A percentile compares a stretch with the other conserved stretches of the same genome.
phyloP scores from a whole-genome alignment of 2,797 vertebrate genomes.

The Eutrigla gurnardus region DNA sequence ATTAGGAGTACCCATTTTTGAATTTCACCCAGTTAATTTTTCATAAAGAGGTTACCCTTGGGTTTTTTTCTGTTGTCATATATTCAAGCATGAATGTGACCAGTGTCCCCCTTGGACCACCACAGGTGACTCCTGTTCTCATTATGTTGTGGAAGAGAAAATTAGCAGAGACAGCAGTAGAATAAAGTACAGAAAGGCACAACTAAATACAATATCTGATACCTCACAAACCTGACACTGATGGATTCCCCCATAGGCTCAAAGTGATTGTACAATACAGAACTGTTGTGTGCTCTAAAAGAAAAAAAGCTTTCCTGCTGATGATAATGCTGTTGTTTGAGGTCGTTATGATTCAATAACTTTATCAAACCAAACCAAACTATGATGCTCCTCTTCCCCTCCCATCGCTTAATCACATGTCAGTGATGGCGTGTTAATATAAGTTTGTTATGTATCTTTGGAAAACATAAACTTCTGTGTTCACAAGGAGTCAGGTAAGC shows the following conservation, averaged over 20 bases:
- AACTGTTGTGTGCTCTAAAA: not conserved
- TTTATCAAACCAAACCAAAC: no score
- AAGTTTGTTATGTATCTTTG: no score
- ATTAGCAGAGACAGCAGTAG: accelerated
- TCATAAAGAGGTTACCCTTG: constrained; percentile 23
- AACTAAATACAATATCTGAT: not conserved
- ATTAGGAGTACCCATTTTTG: constrained; percentile 16
- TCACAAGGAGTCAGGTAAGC: no score
- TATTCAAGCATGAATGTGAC: constrained; percentile 50
- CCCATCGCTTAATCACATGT: no score
- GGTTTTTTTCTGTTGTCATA: not conserved
- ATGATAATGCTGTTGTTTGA: not conserved
- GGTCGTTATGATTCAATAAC: no score
- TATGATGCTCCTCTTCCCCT: no score
- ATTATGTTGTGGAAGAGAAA: not conserved
- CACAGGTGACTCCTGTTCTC: constrained; percentile 16
- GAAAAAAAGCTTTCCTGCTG: not conserved
- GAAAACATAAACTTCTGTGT: no score
- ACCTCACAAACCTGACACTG: not conserved
- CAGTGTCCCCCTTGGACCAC: constrained; percentile 4
- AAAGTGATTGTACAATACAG: not conserved
- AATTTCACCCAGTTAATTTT: constrained; percentile 19
- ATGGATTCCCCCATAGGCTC: not conserved
- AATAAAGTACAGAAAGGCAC: not conserved
- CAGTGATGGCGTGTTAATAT: no score